Conservation (phyloP, 2,797 vertebrate species). For the Hoplostethus atlanticus region DNA sequence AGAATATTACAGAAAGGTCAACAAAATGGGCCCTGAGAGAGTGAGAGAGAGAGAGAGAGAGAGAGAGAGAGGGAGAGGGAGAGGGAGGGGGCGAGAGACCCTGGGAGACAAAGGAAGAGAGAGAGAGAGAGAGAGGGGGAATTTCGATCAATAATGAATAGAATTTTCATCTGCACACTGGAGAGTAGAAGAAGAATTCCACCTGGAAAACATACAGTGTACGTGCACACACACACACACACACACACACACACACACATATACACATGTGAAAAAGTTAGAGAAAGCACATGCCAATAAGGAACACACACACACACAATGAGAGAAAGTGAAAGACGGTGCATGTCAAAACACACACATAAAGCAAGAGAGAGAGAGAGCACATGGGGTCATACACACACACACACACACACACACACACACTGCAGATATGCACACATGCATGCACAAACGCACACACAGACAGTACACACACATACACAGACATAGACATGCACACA, state of each 20-base stretch:
- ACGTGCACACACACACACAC: neutral
- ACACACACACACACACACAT: slow-evolving; percentile 12
- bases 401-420: neutral
- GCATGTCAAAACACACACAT: neutral
- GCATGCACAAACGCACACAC: slow-evolving; percentile 15
- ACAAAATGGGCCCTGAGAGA: slow-evolving; percentile 48
- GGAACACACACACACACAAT: neutral
- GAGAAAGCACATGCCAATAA: too few species aligned
- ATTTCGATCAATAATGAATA: slow-evolving; percentile 79
- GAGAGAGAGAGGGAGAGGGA: slow-evolving; percentile 1
- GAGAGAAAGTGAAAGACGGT: too few species aligned
- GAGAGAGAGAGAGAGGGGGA: slow-evolving; percentile 25
- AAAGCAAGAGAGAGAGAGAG: slow-evolving; percentile 7
- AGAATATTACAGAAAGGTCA: slow-evolving; percentile 78
- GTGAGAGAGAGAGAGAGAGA: neutral
- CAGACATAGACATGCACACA: slow-evolving; percentile 38
- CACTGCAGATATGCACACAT: slow-evolving; percentile 24
- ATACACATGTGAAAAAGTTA: neutral
- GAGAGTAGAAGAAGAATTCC: slow-evolving; percentile 58
- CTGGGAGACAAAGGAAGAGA: neutral
- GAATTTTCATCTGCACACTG: slow-evolving; percentile 57
- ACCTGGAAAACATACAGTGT: slow-evolving; percentile 53
- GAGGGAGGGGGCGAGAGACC: too few species aligned
- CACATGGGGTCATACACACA: neutral
- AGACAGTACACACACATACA: slow-evolving; percentile 29